A percentile compares a stretch with the other conserved stretches of the same genome.
Evolutionary conservation across 2,797 vertebrate species (phyloP).

Genomic region (Pangasius sanitwongsei): DNA sequence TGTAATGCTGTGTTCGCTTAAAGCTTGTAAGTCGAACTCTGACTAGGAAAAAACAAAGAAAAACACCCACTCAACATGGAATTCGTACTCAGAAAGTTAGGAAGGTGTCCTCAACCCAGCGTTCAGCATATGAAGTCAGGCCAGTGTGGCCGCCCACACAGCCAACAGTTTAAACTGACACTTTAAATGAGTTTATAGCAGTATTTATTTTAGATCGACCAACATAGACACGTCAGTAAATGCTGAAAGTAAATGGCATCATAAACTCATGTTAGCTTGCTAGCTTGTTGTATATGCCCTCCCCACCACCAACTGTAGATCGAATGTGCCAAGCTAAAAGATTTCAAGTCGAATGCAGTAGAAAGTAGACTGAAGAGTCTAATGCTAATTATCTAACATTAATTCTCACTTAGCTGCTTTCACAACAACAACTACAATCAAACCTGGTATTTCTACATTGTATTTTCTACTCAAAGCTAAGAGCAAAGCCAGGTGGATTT

Average conservation of each 20-base stretch:
- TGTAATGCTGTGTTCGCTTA: not conserved
- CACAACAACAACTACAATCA: no score
- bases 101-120: not conserved
- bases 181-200: not conserved
- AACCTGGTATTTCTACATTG: not conserved
- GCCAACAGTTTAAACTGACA: not conserved
- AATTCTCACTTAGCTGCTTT: no score
- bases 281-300: not conserved
- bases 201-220: not conserved
- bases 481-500: not conserved
- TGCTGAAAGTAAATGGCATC: not conserved
- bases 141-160: not conserved
- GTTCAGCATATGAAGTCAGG: not conserved
- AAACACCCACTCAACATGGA: no score
- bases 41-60: no score
- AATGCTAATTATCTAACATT: no score
- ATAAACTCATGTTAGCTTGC: not conserved
- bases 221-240: not conserved
- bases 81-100: not conserved
- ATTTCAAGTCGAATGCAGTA: no score
- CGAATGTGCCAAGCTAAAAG: no score
- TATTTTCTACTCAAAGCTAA: not conserved
- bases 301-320: no score
- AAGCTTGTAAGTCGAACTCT: not conserved
- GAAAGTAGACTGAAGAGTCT: no score